A percentile compares a stretch with the other conserved stretches of the same genome.
These are phyloP conservation scores for Luscinia megarhynchos DNA, from an alignment of 2,797 vertebrate species.

Conservation along the genomic window DNA sequence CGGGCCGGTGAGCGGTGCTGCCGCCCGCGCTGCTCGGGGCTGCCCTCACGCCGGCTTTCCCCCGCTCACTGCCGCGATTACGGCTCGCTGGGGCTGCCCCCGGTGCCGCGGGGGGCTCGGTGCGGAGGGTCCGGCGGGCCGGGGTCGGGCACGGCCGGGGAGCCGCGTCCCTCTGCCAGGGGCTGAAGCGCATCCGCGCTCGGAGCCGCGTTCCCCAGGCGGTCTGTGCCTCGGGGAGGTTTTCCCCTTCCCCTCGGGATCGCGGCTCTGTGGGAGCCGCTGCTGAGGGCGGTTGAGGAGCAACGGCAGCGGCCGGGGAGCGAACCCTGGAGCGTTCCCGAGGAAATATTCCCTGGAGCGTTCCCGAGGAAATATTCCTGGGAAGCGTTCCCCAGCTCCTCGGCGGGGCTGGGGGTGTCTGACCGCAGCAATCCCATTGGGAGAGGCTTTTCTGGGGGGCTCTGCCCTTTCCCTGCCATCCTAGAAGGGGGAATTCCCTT, in stretches of 20 bases:
- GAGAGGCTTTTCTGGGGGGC: not conserved
- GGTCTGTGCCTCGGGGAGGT: not conserved
- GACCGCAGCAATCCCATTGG: not conserved
- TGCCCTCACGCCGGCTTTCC: accelerated
- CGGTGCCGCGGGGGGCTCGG: not conserved
- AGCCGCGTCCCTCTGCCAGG: accelerated
- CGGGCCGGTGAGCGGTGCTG: too few relatives aligned
- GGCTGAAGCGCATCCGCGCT: accelerated
- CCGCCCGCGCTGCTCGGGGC: not conserved
- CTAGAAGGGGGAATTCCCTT: accelerated
- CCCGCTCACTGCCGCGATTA: not conserved
- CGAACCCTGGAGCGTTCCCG: not conserved
- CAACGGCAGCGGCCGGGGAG: accelerated
- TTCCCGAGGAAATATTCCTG: accelerated
- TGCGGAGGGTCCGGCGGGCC: not conserved
- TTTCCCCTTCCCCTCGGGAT: not conserved
- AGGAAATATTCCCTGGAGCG: too few relatives aligned
- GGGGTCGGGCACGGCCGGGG: not conserved
- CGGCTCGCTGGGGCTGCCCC: not conserved
- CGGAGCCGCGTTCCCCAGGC: not conserved
- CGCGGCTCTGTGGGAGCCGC: accelerated
- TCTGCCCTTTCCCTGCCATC: accelerated
- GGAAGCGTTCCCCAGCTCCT: not conserved
- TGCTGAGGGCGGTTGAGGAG: not conserved
- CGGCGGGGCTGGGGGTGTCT: not conserved